Base-by-base conservation (phyloP, 2,113 vertebrate species). In the Garra rufa region DNA sequence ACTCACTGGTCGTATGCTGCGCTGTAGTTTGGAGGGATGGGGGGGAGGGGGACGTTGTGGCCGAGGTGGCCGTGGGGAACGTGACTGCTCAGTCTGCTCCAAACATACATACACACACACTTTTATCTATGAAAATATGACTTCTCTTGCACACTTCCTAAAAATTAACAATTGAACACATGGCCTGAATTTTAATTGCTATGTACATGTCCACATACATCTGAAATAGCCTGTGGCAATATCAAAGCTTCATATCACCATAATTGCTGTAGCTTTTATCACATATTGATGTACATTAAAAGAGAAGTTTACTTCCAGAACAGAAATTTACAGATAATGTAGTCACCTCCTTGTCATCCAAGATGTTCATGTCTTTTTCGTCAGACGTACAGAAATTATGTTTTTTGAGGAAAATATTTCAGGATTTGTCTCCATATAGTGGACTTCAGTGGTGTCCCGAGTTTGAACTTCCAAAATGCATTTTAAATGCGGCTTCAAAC, bases 1-100 rank as follows among this genome's bases (percentile, higher is more conserved):
- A 97, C 96, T 96, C 96, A 97, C 96, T 88, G 96, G 95, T 92
- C 91, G 93, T 65, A 89, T 87, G 19, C 88, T 91, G 76, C 95
- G 94, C 83, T 96, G 95, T 87, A 96, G 95, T 94, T 94, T 94
- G 92, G 95, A 94, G 91, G 94, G 95, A 59, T 93, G 94, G 6
- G 93, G 96, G 85, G 95, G 94, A 17, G 93, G 91, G 5, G 95
- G 95, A 67, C 88, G 94, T 80, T 92, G 84, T 92, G 94, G 95
- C 90, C 93, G 93, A 86, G 91, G 95, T 4, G 93, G 95, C 84
- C 95, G 94, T 9, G 93, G 91, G 6, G 95, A 95, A 71, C 89
- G 94, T 79, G 91, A 83, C 92, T 93, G 95, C 89, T 93, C 93
- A 86, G 91, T 52, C 81, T 48, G 24, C 38, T 52, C 50, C 61